Evolutionary conservation across 2,888 invertebrate species (phyloP), one percentile per base, ranked within the genome.

Genomic region (Kryphioiulus occultus): DNA sequence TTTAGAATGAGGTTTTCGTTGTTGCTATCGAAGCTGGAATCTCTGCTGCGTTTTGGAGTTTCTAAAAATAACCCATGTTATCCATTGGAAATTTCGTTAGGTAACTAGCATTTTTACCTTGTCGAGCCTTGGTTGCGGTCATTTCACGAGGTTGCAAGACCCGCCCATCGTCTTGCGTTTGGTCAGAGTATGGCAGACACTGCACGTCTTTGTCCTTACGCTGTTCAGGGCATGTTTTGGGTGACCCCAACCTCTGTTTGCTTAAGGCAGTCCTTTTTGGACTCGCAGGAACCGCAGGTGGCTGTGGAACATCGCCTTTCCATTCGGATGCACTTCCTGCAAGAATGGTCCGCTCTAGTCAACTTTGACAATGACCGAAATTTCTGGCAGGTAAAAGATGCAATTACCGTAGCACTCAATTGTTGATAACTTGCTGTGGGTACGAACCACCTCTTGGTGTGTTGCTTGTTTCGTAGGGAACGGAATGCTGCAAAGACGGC

Each of bases 401-500:
- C 9, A 47, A 22, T 35, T 32, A 68, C 87, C 87, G 30, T 35
- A 89, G 85, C 82, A 87, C 82, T 89, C 88, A 9, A 90, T 82
- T 15, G 89, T 87, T 15, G 95, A 93, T 10, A 97, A 92, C 85
- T 95, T 93, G 86, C 94, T 94, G 90, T 96, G 95, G 0, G 96
- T 95, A 89, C 96, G 92, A 91, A 95, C 94, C 0, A 96, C 94
- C 93, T 97, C 97, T 87, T 94, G 95, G 90, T 95, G 95, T 0
- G 96, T 96, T 0, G 97, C 96, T 90, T 96, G 94, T 90, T 95
- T 93, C 0, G 97, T 97, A 0, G 95, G 95, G 92, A 97, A 96
- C 0, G 97, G 97, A 89, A 97, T 93, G 30, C 94, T 94, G 89
- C 95, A 92, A 12, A 96, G 91, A 88, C 95, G 92, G 0, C 92